A percentile compares a stretch with the other conserved stretches of the same genome.
Evolutionary conservation across 1,140 invertebrate species (phyloP).

Genomic region (Tetragnatha versicolor): DNA sequence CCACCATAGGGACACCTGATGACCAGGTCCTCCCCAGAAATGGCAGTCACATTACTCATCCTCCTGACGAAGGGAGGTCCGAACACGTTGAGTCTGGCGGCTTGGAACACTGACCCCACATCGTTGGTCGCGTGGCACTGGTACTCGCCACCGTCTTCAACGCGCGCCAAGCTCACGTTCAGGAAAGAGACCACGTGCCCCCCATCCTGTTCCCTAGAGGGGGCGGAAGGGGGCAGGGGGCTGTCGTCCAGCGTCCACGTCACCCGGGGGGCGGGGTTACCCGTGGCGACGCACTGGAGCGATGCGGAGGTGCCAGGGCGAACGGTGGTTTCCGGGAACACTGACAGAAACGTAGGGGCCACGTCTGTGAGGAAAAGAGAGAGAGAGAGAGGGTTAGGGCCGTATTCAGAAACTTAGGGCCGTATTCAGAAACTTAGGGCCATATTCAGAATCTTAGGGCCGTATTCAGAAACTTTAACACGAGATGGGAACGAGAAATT

Average conservation of each 20-base stretch:
- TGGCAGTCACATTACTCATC: conserved; percentile 65
- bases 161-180: conserved; percentile 64
- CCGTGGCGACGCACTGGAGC: conserved; percentile 74
- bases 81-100: conserved; percentile 58
- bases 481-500: too few relatives aligned
- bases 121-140: conserved; percentile 63
- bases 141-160: conserved; percentile 65
- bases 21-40: conserved; percentile 63
- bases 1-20: conserved; percentile 60
- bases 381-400: too few relatives aligned
- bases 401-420: too few relatives aligned
- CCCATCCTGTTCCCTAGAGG: conserved; percentile 68
- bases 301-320: conserved; percentile 50
- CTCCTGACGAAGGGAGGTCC: conserved; percentile 64
- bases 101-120: conserved; percentile 60
- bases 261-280: conserved; percentile 93
- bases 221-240: conserved; percentile 66
- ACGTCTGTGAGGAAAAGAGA: conserved; percentile 51
- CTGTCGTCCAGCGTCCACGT: conserved; percentile 89
- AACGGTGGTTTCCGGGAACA: conserved; percentile 49
- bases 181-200: conserved; percentile 65
- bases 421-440: too few relatives aligned
- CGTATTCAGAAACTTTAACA: too few relatives aligned
- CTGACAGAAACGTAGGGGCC: conserved; percentile 57
- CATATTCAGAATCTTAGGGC: too few relatives aligned